phyloP scores from a whole-genome alignment of 1,140 invertebrate genomes.

The Caenorhabditis remanei region DNA sequence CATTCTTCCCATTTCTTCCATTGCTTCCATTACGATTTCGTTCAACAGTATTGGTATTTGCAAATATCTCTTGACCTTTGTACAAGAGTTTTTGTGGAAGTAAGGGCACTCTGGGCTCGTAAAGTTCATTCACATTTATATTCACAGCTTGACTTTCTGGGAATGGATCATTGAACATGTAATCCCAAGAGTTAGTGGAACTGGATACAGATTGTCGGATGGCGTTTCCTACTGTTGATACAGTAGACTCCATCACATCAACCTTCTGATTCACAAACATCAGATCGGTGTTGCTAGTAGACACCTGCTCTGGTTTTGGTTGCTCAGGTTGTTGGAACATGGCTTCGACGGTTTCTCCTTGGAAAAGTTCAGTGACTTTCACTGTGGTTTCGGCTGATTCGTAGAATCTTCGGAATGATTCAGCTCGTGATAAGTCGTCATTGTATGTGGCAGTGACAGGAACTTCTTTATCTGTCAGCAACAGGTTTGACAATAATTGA shows the following conservation, averaged over 20 bases:
- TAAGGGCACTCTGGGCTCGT: conserved; percentile 63
- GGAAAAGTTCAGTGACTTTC: conserved; percentile 49
- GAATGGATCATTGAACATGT: conserved; percentile 63
- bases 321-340: conserved; percentile 3
- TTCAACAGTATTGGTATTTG: conserved; percentile 16
- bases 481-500: conserved; percentile 28
- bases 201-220: conserved; percentile 25
- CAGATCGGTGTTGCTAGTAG: conserved; percentile 45
- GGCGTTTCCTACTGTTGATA: conserved; percentile 32
- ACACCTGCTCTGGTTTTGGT: not conserved
- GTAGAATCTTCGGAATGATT: conserved; percentile 57
- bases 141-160: conserved; percentile 42
- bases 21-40: not conserved
- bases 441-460: conserved; percentile 45
- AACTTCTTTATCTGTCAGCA: conserved; percentile 44
- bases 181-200: conserved; percentile 57
- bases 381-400: conserved; percentile 62
- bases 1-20: not conserved
- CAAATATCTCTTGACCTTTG: conserved; percentile 63
- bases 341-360: conserved; percentile 32
- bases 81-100: conserved; percentile 63
- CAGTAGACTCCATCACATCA: conserved; percentile 26
- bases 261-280: conserved; percentile 45
- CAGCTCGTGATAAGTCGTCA: conserved; percentile 50
- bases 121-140: conserved; percentile 58